A percentile compares a stretch with the other conserved stretches of the same genome.
These are phyloP conservation scores for Leuciscus waleckii DNA, from an alignment of 2,797 vertebrate species.

Conservation along the genomic window DNA sequence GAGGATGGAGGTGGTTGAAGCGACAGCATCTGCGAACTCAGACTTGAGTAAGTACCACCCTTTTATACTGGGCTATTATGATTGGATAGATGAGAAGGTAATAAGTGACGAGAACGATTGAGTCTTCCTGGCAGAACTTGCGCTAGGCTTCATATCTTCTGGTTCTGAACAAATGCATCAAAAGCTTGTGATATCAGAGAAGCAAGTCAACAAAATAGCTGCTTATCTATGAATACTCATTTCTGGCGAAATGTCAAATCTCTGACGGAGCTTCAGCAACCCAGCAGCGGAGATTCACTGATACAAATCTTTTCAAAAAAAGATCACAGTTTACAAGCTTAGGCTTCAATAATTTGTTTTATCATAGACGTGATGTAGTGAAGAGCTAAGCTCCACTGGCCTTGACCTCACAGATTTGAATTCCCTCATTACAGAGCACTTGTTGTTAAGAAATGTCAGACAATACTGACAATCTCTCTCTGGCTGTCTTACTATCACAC, in stretches of 20 bases:
- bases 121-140: too few relatives aligned
- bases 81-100: too few relatives aligned
- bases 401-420: background rate
- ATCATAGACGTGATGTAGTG: background rate
- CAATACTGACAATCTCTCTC: conserved; percentile 1
- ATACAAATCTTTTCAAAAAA: conserved; percentile 23
- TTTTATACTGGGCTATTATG: too few relatives aligned
- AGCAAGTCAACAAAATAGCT: conserved; percentile 33
- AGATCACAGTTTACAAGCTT: conserved; percentile 29
- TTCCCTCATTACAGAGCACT: conserved; percentile 22
- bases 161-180: conserved; percentile 4
- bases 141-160: background rate
- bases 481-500: background rate
- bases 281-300: conserved; percentile 2
- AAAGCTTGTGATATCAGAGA: conserved; percentile 1
- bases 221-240: conserved; percentile 32
- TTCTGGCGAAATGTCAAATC: conserved; percentile 28
- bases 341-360: conserved; percentile 30
- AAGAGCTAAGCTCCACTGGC: background rate
- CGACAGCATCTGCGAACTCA: too few relatives aligned
- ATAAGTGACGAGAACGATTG: too few relatives aligned
- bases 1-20: too few relatives aligned
- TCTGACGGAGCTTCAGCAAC: conserved; percentile 11
- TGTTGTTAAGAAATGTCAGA: conserved; percentile 2
- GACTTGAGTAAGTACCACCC: too few relatives aligned